phyloP scores from a whole-genome alignment of 1,140 invertebrate genomes.

The Micrasema minimum region DNA sequence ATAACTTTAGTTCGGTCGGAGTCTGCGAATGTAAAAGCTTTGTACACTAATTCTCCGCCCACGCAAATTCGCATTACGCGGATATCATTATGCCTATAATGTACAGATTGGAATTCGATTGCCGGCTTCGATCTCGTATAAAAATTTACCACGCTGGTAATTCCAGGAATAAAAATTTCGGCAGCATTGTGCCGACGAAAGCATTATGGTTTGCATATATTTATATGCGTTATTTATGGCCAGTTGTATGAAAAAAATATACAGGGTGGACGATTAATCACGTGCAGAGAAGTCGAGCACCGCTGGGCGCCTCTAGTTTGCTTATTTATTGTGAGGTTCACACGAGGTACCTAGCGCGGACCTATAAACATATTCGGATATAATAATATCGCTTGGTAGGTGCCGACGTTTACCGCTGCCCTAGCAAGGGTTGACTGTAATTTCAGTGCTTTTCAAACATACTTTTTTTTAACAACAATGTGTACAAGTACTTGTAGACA shows the following conservation, averaged over 20 bases:
- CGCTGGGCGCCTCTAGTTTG: conserved; percentile 34
- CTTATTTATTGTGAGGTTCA: conserved; percentile 32
- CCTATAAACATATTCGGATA: no score
- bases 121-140: conserved; percentile 3
- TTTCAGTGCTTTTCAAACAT: no score
- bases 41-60: no score
- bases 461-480: no score
- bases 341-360: not conserved
- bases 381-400: no score
- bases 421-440: not conserved
- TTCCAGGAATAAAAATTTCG: conserved; percentile 41
- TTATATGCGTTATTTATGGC: conserved; percentile 48
- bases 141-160: conserved; percentile 11
- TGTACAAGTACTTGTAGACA: no score
- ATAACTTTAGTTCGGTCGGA: no score
- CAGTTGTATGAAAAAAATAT: conserved; percentile 27
- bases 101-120: not conserved
- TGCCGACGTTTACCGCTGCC: conserved; percentile 5
- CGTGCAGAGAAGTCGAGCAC: conserved; percentile 51
- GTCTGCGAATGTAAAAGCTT: no score
- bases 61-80: conserved; percentile 10
- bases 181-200: conserved; percentile 51
- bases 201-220: conserved; percentile 50
- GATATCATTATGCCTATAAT: not conserved
- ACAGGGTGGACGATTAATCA: conserved; percentile 45